Percentiles rank a stretch among this genome's conserved stretches.
Evolutionary conservation across 2,888 invertebrate species (phyloP).

Genomic region (Onthophagus sagittarius): DNA sequence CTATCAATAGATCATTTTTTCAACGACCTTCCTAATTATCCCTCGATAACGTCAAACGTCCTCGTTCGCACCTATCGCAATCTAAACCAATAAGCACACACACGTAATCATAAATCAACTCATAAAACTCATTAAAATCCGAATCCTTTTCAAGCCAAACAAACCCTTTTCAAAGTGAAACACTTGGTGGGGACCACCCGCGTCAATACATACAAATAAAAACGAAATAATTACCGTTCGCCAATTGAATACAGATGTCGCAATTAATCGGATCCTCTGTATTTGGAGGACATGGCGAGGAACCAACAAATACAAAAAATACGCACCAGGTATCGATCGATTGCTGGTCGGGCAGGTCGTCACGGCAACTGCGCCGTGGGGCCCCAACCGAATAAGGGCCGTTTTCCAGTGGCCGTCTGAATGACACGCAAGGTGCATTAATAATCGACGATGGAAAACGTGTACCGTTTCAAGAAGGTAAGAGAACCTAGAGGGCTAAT

Average conservation of each 20-base stretch:
- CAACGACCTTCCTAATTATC: too few relatives aligned
- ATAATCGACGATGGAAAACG: slow-evolving; percentile 48
- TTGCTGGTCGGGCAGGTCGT: background rate
- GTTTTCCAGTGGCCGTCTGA: slow-evolving; percentile 28
- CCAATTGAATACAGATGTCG: background rate
- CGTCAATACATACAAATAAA: background rate
- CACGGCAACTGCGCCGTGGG: slow-evolving; percentile 26
- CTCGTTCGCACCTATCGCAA: background rate
- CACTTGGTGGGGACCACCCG: background rate
- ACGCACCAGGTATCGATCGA: background rate
- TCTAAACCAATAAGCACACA: background rate
- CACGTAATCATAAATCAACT: background rate
- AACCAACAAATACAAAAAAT: too few relatives aligned
- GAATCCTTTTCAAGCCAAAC: background rate
- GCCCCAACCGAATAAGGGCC: slow-evolving; percentile 20
- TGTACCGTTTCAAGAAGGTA: slow-evolving; percentile 49
- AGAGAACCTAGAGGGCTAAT: slow-evolving; percentile 20
- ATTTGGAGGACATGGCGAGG: background rate
- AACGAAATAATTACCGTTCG: background rate
- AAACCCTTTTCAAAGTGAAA: background rate
- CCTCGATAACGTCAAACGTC: too few relatives aligned
- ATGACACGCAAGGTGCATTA: slow-evolving; percentile 44
- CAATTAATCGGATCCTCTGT: background rate
- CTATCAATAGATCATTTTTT: too few relatives aligned
- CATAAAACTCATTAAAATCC: background rate